Base-by-base conservation (phyloP, 2,888 invertebrate species). In the Argyresthia albistria region DNA sequence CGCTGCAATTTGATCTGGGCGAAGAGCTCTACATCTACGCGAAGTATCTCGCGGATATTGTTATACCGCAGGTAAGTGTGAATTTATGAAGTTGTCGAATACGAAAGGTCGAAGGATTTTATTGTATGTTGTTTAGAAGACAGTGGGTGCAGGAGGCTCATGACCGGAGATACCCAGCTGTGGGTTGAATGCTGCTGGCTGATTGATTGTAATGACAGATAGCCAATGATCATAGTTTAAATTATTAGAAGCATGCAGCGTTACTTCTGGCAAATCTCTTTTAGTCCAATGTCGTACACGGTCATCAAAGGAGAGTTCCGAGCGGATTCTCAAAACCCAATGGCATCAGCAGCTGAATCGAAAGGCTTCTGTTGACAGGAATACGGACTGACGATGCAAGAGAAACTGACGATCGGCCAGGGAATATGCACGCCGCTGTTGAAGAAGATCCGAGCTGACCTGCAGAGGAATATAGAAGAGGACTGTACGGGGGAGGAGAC, bases 1-100 rank as follows among this genome's bases (percentile, higher is more conserved):
- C 97, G 1, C 76, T 98, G 60, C 97, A 98, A 77, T 97, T 95
- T 67, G 95, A 96, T 66, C 92, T 94, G 69, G 96, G 97, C 0
- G 97, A 97, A 71, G 96, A 97, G 73, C 80, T 97, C 47, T 99
- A 99, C 70, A 94, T 95, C 52, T 96, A 97, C 71, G 96, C 99
- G 0, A 99, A 99, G 80, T 97, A 97, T 73, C 88, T 99, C 66
- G 99, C 99, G 0, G 99, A 99, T 76, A 96, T 99, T 67, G 98
- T 99, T 0, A 98, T 99, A 76, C 99, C 99, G 0, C 99, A 98
- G 90, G 95, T 94, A 3, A 63, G 66, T 60, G 11, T 45, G n/a
- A n/a, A n/a, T n/a, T n/a, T n/a, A n/a, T n/a, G n/a, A 48, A n/a
- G n/a, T n/a, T n/a, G n/a, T n/a, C n/a, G n/a, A n/a, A n/a, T n/a